These are phyloP conservation scores for Tromatobia lineatoria DNA, from an alignment of 2,888 invertebrate genomes.

Conservation along the genomic window DNA sequence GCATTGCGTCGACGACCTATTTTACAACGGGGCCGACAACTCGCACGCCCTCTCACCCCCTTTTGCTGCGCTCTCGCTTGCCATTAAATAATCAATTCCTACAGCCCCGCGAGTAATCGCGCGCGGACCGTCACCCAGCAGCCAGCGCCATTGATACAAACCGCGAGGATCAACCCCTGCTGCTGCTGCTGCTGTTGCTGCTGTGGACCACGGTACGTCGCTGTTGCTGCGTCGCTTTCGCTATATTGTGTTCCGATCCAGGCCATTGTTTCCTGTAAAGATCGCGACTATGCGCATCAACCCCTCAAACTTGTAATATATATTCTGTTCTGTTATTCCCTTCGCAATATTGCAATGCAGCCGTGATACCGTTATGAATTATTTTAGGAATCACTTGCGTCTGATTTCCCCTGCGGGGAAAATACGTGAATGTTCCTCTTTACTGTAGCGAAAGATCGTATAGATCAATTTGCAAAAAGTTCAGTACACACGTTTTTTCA, in stretches of 20 bases:
- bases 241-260: background rate
- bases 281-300: background rate
- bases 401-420: background rate
- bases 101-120: conserved; percentile 39
- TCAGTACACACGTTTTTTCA: background rate
- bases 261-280: conserved; percentile 1
- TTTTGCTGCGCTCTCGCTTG: conserved; percentile 28
- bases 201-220: background rate
- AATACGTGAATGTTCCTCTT: background rate
- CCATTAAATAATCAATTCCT: conserved; percentile 79
- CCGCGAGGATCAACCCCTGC: conserved; percentile 36
- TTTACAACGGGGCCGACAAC: conserved; percentile 78
- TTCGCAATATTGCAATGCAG: background rate
- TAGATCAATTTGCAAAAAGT: background rate
- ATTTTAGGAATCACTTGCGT: background rate
- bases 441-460: background rate
- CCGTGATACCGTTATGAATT: background rate
- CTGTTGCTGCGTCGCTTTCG: conserved; percentile 1
- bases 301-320: background rate
- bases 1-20: conserved; percentile 84
- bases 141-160: conserved; percentile 39
- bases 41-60: conserved; percentile 71
- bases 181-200: too few species aligned
- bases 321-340: background rate
- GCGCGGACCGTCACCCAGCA: conserved; percentile 28